Evolutionary conservation across 1,140 invertebrate species (phyloP).

Genomic region (Hetaerina americana): DNA sequence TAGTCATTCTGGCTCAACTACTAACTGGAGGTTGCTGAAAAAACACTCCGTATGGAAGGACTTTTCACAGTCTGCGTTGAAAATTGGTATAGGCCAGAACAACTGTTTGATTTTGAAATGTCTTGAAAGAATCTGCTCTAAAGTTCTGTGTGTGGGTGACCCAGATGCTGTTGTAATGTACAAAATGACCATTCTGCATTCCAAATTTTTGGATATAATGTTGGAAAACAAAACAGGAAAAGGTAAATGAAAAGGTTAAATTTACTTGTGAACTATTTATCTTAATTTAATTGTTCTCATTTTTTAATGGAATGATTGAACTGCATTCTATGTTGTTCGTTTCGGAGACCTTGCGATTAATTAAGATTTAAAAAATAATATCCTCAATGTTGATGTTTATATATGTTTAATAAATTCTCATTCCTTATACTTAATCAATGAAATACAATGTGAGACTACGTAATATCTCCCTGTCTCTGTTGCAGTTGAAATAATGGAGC

Average conservation of each 20-base stretch:
- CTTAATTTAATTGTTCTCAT: too few species aligned
- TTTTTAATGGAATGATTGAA: too few species aligned
- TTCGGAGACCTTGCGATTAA: too few species aligned
- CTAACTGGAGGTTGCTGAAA: constrained; percentile 12
- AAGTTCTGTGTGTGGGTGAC: constrained; percentile 23
- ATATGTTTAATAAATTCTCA: too few species aligned
- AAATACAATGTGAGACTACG: too few species aligned
- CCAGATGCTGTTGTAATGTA: constrained; percentile 42
- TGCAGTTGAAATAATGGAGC: constrained; percentile 26
- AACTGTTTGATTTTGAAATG: background rate
- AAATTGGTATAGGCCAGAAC: constrained; percentile 33
- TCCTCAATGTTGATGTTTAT: too few species aligned
- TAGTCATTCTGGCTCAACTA: too few species aligned
- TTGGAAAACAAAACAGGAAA: constrained; percentile 30
- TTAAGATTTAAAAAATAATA: too few species aligned
- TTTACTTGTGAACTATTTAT: too few species aligned
- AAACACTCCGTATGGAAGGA: constrained; percentile 46
- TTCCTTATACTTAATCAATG: too few species aligned
- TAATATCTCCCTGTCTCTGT: too few species aligned
- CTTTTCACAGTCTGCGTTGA: constrained; percentile 48
- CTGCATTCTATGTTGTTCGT: too few species aligned
- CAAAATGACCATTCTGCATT: constrained; percentile 61
- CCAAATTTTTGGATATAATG: constrained; percentile 54
- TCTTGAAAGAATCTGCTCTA: background rate
- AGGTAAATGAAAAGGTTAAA: constrained; percentile 33